These are phyloP conservation scores for Sitta carolinensis DNA, from an alignment of 2,797 vertebrate genomes.

Conservation along the genomic window DNA sequence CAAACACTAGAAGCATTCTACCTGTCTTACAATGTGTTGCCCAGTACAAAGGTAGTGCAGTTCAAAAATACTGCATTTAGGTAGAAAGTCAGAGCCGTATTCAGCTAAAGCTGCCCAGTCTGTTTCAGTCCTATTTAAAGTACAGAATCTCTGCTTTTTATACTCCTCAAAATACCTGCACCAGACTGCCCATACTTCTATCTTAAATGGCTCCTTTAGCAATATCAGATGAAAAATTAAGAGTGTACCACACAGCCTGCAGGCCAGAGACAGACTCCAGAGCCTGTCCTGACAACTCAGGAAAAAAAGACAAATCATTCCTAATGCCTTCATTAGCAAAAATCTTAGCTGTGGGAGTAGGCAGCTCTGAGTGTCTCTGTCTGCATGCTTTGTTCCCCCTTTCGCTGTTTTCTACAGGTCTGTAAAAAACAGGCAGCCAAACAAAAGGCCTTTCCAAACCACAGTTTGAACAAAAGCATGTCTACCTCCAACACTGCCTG, in stretches of 20 bases:
- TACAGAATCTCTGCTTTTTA: background rate
- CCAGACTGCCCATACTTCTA: background rate
- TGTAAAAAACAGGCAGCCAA: background rate
- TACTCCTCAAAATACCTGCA: background rate
- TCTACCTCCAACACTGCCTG: background rate
- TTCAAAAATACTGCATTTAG: background rate
- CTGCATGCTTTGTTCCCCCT: background rate
- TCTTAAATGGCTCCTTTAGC: background rate
- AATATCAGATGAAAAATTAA: background rate
- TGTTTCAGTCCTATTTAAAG: background rate
- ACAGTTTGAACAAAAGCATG: background rate
- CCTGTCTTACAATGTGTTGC: background rate
- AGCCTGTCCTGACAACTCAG: background rate
- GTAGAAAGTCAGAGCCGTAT: background rate
- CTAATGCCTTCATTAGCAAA: background rate
- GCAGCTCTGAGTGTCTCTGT: background rate
- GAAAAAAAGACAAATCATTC: background rate
- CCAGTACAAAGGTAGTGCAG: background rate
- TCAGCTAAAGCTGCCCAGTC: background rate
- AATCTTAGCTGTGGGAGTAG: background rate
- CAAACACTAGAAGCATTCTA: background rate
- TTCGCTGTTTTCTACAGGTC: background rate
- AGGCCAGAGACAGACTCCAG: background rate
- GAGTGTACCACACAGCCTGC: rapidly evolving
- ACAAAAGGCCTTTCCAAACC: background rate